Percentiles rank a stretch among this genome's conserved stretches.
Conservation (phyloP, 2,113 vertebrate genomes). For the Neoarius graeffei region DNA sequence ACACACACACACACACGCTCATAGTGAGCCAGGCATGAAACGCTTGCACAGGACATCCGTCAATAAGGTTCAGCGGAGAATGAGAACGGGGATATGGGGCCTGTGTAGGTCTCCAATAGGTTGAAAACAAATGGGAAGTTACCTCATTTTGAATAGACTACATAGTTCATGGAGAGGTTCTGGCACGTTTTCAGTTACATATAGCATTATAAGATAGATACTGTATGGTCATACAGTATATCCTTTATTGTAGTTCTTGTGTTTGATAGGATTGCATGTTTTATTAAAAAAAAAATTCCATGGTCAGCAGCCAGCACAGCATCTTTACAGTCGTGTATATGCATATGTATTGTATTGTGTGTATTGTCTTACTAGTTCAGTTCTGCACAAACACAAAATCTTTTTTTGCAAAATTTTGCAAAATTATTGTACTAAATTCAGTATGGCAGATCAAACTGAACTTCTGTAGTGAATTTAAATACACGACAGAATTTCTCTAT, state of each 20-base stretch:
- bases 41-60: constrained; percentile 76
- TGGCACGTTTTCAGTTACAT: neutral
- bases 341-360: neutral
- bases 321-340: neutral
- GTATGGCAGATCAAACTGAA: neutral
- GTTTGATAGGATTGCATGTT: neutral
- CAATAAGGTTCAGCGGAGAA: constrained; percentile 58
- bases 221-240: neutral
- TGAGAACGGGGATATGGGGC: constrained; percentile 48
- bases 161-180: constrained; percentile 39
- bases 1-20: constrained; percentile 38
- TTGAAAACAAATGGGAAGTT: constrained; percentile 68
- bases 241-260: neutral
- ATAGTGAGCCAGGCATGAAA: constrained; percentile 65
- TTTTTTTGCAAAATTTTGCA: neutral
- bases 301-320: neutral
- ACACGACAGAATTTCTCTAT: neutral
- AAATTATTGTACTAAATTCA: neutral
- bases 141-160: constrained; percentile 54
- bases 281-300: neutral
- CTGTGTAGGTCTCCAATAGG: constrained; percentile 53
- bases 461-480: neutral
- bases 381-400: neutral
- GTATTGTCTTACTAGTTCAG: neutral
- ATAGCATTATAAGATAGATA: neutral